Evolutionary conservation across 1,140 invertebrate species (phyloP), one percentile per base, ranked within the genome.

Genomic region (Drosophila erecta): DNA sequence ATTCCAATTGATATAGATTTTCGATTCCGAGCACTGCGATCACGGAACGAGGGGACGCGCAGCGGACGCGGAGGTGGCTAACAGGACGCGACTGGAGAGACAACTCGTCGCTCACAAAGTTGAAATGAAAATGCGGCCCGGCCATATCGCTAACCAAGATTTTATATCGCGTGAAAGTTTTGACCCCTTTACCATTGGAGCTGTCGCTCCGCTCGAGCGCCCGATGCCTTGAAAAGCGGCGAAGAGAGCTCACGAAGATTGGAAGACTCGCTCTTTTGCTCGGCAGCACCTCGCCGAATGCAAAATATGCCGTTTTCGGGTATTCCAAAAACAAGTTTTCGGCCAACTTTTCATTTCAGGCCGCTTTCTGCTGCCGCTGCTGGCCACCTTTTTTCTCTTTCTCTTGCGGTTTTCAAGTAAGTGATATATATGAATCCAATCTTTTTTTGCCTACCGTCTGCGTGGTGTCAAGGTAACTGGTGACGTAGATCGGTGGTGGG

Each of bases 111-210:
- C 75, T 71, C 72, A 74, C 72, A 83, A 74, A 60, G 78, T 86
- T 90, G 81, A 91, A 90, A 91, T 90, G 81, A 87, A 91, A 91
- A 91, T 91, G 90, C 90, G 90, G 81, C 86, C 64, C 54, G 66
- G 70, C 81, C 75, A 49, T 78, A 89, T 90, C 59, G 66, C 56
- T 91, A 90, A 87, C 77, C 90, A 91, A 79, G 90, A 91, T 91
- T 91, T 91, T 91, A 91, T 91, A 91, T 91, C 90, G 81, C 90
- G 90, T 91, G 90, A 91, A 91, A 91, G 90, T 91, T 91, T 90
- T 91, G 90, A 91, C 90, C 90, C 90, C 90, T 91, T 91, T 91
- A 70, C 67, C 65, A 70, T 76, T 89, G 71, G 70, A 55, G 60
- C 59, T 56, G 61, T 58, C 54, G 78, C 80, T 79, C 43, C 74